Evolutionary conservation across 1,140 invertebrate species (phyloP), one percentile per base, ranked within the genome.

Genomic region (Rhagoletis pomonella): DNA sequence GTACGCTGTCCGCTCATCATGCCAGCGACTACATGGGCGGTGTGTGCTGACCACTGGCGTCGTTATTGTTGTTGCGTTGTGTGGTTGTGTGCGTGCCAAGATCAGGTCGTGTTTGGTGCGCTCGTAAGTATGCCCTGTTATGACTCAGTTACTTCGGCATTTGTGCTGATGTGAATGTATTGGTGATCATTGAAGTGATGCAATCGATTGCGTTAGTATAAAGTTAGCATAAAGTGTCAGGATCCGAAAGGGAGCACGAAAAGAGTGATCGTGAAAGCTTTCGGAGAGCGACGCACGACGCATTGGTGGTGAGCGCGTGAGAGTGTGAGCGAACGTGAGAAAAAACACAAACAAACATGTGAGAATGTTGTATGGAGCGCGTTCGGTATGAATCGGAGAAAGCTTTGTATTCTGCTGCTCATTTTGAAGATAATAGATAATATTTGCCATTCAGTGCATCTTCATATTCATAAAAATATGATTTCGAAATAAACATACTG

Each of bases 191-290:
- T 39, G 73, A 65, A 73, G 85, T 88, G 87, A 88, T 88, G 87
- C 87, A 88, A 88, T 88, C 65, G 44, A 64, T 88, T 86, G 85
- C 85, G 85, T 88, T 88, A 88, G 87, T 88, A 88, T 88, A 77
- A 77, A 88, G 84, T 88, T 88, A 86, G 65, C 58, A 88, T 67
- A 86, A 85, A 88, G 67, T 86, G 62, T 14, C 73, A 81, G 47
- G 73, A 81, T 55, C 44, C 44, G 29, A 19, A 55, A 10, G 47
- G 47, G 73, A 81, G 73, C 50, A 29, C n/a, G 47, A 12, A 14
- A 55, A 50, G 50, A 64, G 60, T 58, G 60, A 65, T 87, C 47
- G 17, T 50, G 19, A 81, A 81, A 81, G 73, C 73, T 81, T 81
- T 81, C 42, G 17, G 73, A 81, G 73, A 81, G 47, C 17, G 17